Conservation (phyloP, 2,888 invertebrate genomes). For the Eulithis prunata region DNA sequence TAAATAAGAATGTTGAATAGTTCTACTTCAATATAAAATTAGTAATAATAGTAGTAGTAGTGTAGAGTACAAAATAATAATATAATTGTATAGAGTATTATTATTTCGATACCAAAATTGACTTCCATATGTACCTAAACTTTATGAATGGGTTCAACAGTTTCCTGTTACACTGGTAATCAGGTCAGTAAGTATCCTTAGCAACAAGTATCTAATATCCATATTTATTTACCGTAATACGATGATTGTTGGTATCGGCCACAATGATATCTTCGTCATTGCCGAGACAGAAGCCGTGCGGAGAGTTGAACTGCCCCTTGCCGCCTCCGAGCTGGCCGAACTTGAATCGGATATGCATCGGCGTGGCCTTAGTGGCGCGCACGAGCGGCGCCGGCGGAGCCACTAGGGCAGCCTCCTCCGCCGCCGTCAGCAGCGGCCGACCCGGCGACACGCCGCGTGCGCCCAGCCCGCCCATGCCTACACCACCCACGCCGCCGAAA, state of each 20-base stretch:
- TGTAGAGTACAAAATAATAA: too few relatives aligned
- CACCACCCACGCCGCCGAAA: slow-evolving; percentile 66
- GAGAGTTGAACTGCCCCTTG: slow-evolving; percentile 98
- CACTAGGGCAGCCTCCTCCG: slow-evolving; percentile 75
- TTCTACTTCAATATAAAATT: too few relatives aligned
- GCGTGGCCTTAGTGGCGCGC: slow-evolving; percentile 89
- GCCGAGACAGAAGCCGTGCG: slow-evolving; percentile 98
- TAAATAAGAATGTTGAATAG: too few relatives aligned
- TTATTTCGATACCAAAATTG: not conserved
- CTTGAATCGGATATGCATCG: slow-evolving; percentile 95
- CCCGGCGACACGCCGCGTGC: slow-evolving; percentile 82
- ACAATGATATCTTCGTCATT: slow-evolving; percentile 98
- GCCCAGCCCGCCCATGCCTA: slow-evolving; percentile 77
- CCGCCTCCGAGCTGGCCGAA: slow-evolving; percentile 97
- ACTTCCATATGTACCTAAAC: not conserved
- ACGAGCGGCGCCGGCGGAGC: slow-evolving; percentile 82
- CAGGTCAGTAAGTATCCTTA: slow-evolving; percentile 1
- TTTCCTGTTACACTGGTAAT: slow-evolving; percentile 15
- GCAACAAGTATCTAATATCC: not conserved
- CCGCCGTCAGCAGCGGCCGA: slow-evolving; percentile 71
- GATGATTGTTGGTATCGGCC: slow-evolving; percentile 98
- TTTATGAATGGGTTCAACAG: not conserved
- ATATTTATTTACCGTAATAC: slow-evolving; percentile 88
- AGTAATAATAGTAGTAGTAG: too few relatives aligned
- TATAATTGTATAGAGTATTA: too few relatives aligned